These are phyloP conservation scores for Perdita meconis DNA, from an alignment of 2,888 invertebrate species.

Conservation along the genomic window DNA sequence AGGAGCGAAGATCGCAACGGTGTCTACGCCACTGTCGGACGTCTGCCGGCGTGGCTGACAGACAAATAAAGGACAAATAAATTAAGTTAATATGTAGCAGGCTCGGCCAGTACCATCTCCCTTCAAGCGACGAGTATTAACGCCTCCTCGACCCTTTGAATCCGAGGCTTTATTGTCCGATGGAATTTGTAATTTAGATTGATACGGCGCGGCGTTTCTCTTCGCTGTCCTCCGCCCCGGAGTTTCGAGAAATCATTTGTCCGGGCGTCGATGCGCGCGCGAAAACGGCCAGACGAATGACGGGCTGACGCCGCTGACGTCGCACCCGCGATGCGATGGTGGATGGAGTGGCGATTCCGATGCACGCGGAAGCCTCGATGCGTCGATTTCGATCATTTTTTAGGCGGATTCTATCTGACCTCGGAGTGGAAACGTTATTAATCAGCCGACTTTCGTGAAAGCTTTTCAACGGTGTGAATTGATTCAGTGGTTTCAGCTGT, in stretches of 20 bases:
- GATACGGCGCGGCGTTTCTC: slow-evolving; percentile 77
- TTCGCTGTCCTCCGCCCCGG: slow-evolving; percentile 49
- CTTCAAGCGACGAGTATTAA: slow-evolving; percentile 59
- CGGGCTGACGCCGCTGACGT: slow-evolving; percentile 41
- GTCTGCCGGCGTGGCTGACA: slow-evolving; percentile 79
- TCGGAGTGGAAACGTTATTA: no score
- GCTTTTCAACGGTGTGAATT: no score
- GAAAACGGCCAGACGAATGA: slow-evolving; percentile 31
- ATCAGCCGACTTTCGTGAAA: no score
- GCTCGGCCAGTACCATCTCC: slow-evolving; percentile 71
- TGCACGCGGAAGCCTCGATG: neutral
- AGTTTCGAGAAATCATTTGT: slow-evolving; percentile 75
- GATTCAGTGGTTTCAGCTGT: no score
- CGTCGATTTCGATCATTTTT: no score
- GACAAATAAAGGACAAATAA: slow-evolving; percentile 84
- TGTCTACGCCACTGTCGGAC: slow-evolving; percentile 75
- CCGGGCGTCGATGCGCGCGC: slow-evolving; percentile 35
- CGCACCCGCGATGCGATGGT: slow-evolving; percentile 19
- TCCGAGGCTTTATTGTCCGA: slow-evolving; percentile 77
- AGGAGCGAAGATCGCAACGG: slow-evolving; percentile 44
- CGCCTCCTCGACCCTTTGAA: slow-evolving; percentile 61
- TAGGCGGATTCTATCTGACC: no score
- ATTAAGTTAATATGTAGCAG: slow-evolving; percentile 82
- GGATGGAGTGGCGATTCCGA: no score
- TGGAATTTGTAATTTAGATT: slow-evolving; percentile 84